These are phyloP conservation scores for Apamea crenata DNA, from an alignment of 2,888 invertebrate genomes.

Conservation along the genomic window DNA sequence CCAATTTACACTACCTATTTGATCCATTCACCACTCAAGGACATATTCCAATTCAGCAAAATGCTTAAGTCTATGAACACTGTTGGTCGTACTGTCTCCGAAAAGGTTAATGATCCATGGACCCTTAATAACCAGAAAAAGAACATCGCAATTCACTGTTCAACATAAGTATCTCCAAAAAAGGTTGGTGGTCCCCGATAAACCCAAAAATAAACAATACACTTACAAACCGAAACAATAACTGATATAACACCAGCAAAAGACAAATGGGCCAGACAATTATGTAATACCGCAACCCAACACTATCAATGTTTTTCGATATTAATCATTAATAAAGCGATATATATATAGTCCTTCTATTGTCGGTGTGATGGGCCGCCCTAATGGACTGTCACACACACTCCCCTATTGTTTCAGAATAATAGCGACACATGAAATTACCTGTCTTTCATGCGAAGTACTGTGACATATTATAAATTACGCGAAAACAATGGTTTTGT, in stretches of 20 bases:
- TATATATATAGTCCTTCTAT: conserved; percentile 66
- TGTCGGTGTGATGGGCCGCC: conserved; percentile 75
- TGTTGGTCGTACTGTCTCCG: background rate
- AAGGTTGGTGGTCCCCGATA: background rate
- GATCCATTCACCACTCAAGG: conserved; percentile 5
- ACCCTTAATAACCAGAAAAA: background rate
- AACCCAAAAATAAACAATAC: conserved; percentile 13
- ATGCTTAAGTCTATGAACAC: background rate
- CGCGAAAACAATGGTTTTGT: conserved; percentile 71
- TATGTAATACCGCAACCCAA: conserved; percentile 49
- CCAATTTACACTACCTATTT: conserved; percentile 8
- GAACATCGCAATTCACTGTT: background rate
- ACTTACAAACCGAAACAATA: conserved; percentile 26
- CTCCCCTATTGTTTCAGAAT: conserved; percentile 83
- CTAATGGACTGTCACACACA: conserved; percentile 87
- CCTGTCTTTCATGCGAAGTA: conserved; percentile 80
- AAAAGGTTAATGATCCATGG: background rate
- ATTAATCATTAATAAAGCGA: conserved; percentile 68
- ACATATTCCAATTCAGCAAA: background rate
- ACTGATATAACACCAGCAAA: conserved; percentile 31
- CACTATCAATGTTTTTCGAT: conserved; percentile 66
- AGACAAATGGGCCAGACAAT: conserved; percentile 57
- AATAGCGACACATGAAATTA: conserved; percentile 84
- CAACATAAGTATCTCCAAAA: background rate
- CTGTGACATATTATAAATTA: conserved; percentile 80